Percentiles rank a stretch among this genome's conserved stretches.
Evolutionary conservation across 2,888 invertebrate genomes (phyloP).

Genomic region (Eupeodes latifasciatus): DNA sequence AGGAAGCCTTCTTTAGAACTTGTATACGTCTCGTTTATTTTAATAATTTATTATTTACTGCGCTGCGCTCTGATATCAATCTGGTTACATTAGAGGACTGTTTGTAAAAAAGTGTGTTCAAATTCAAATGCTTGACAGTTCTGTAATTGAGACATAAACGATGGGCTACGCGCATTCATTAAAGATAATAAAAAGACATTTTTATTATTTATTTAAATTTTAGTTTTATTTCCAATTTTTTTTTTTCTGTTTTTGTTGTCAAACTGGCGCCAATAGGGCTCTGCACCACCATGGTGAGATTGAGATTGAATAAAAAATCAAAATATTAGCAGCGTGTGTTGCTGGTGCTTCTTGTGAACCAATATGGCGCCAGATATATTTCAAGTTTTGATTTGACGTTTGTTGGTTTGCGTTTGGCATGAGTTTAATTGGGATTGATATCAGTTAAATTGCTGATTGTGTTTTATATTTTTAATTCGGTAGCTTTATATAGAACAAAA

Average conservation of each 20-base stretch:
- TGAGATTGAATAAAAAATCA: background rate
- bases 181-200: constrained; percentile 32
- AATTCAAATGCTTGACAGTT: constrained; percentile 45
- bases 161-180: constrained; percentile 32
- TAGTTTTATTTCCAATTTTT: background rate
- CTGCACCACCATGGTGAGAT: background rate
- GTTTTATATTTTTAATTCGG: background rate
- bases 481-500: background rate
- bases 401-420: background rate
- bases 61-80: constrained; percentile 15
- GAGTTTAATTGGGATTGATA: constrained; percentile 30
- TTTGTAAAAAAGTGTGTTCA: background rate
- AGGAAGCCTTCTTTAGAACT: constrained; percentile 4
- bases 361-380: constrained; percentile 13
- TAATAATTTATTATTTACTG: constrained; percentile 1
- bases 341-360: background rate
- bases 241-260: constrained; percentile 4
- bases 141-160: constrained; percentile 39
- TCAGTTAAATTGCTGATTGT: background rate
- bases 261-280: constrained; percentile 38
- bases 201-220: constrained; percentile 24
- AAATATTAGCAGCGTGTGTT: background rate
- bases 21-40: background rate
- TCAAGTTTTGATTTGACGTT: constrained; percentile 19
- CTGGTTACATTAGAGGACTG: too few species aligned